phyloP scores from a whole-genome alignment of 2,888 invertebrate species.

The Melieria picta region DNA sequence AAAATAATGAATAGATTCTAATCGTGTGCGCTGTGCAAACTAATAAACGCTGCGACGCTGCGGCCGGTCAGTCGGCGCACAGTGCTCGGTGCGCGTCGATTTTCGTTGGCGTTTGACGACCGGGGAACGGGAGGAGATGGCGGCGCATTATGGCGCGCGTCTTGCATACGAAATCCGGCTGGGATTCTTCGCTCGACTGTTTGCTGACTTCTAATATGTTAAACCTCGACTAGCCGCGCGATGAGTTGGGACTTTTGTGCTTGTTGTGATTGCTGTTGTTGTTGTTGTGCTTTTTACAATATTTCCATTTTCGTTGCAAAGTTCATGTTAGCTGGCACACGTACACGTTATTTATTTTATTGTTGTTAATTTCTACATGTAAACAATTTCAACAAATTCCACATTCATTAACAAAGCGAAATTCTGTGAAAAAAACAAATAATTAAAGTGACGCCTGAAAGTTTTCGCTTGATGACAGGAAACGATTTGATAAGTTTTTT shows the following conservation, averaged over 20 bases:
- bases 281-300: background rate
- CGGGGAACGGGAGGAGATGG: too few relatives aligned
- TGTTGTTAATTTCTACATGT: conserved; percentile 15
- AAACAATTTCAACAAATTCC: background rate
- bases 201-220: background rate
- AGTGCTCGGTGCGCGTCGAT: too few relatives aligned
- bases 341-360: conserved; percentile 21
- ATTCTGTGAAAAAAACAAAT: too few relatives aligned
- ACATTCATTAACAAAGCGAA: too few relatives aligned
- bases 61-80: too few relatives aligned
- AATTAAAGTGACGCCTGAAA: too few relatives aligned
- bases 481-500: too few relatives aligned
- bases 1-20: conserved; percentile 12
- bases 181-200: too few relatives aligned
- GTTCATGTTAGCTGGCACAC: conserved; percentile 7
- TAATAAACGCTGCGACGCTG: background rate
- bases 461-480: too few relatives aligned
- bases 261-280: background rate
- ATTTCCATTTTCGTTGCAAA: background rate
- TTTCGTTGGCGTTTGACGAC: background rate
- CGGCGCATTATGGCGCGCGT: background rate
- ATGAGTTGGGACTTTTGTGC: background rate
- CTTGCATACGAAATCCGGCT: background rate
- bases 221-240: background rate
- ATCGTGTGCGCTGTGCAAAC: conserved; percentile 14